Conservation (phyloP, 2,797 vertebrate genomes). For the Poecilia wingei region DNA sequence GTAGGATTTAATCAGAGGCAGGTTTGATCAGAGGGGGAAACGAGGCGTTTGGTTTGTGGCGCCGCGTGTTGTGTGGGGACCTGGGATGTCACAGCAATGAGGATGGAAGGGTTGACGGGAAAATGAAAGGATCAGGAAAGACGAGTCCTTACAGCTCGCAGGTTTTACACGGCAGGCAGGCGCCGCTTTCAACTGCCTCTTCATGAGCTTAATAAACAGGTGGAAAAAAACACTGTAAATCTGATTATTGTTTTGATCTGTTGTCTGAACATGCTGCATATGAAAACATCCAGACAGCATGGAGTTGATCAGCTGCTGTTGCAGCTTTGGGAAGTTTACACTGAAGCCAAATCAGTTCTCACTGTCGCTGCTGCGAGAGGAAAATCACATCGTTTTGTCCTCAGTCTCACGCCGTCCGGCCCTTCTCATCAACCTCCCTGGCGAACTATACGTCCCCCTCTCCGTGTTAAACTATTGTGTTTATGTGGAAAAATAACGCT, state of each 20-base stretch:
- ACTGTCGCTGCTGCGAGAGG: not conserved
- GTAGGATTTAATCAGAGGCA: conserved; percentile 80
- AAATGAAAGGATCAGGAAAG: conserved; percentile 64
- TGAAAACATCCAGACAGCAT: not conserved
- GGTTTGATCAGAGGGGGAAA: conserved; percentile 79
- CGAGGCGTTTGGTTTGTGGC: conserved; percentile 78
- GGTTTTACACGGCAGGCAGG: conserved; percentile 36
- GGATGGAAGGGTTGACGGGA: conserved; percentile 66
- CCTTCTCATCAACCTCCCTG: not conserved
- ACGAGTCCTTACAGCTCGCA: conserved; percentile 68
- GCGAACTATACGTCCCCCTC: not conserved
- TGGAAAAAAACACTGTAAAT: conserved; percentile 34
- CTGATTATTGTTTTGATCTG: not conserved
- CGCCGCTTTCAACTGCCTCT: conserved; percentile 46
- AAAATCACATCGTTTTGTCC: not conserved
- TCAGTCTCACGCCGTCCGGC: not conserved
- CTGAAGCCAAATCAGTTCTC: not conserved
- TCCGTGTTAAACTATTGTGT: too few species aligned
- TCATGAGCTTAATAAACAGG: conserved; percentile 25
- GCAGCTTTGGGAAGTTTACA: not conserved
- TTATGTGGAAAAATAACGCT: too few species aligned
- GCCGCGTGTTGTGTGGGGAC: conserved; percentile 46
- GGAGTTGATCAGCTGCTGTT: not conserved
- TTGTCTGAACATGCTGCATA: not conserved
- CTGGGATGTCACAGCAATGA: conserved; percentile 73